These are phyloP conservation scores for Hypomesus transpacificus DNA, from an alignment of 2,113 vertebrate species.

Conservation along the genomic window DNA sequence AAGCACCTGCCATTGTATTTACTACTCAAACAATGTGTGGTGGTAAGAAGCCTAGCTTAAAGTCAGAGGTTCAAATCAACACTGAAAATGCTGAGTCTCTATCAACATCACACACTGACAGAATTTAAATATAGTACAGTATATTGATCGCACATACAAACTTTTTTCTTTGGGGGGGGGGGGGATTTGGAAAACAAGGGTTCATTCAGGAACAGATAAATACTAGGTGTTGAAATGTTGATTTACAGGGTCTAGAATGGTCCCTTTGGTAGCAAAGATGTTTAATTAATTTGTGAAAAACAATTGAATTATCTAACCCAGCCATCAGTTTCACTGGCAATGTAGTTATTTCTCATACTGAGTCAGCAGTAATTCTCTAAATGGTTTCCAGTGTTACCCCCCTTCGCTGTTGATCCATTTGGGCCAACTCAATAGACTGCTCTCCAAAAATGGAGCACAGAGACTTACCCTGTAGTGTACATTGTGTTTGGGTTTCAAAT, in stretches of 20 bases:
- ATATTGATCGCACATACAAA: no score
- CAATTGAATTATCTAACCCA: constrained; percentile 14
- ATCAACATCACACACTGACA: not conserved
- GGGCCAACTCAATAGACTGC: not conserved
- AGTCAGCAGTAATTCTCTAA: constrained; percentile 37
- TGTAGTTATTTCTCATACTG: constrained; percentile 24
- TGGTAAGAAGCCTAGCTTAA: constrained; percentile 37
- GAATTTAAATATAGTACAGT: no score
- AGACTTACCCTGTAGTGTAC: no score
- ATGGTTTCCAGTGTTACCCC: constrained; percentile 1
- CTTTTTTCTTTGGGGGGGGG: no score
- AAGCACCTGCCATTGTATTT: constrained; percentile 75
- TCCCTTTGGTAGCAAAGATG: not conserved
- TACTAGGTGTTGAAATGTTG: constrained; percentile 33
- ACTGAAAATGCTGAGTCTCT: constrained; percentile 7
- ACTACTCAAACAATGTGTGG: constrained; percentile 59
- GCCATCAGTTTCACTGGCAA: constrained; percentile 25
- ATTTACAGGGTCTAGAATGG: constrained; percentile 34
- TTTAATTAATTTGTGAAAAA: constrained; percentile 31
- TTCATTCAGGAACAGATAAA: constrained; percentile 27
- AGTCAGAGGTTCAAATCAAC: constrained; percentile 37
- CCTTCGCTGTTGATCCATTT: not conserved
- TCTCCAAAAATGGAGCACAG: not conserved
- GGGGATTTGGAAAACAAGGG: not conserved
- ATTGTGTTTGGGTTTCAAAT: not conserved